phyloP scores from a whole-genome alignment of 2,888 invertebrate genomes.

The Hypolimnas misippus region DNA sequence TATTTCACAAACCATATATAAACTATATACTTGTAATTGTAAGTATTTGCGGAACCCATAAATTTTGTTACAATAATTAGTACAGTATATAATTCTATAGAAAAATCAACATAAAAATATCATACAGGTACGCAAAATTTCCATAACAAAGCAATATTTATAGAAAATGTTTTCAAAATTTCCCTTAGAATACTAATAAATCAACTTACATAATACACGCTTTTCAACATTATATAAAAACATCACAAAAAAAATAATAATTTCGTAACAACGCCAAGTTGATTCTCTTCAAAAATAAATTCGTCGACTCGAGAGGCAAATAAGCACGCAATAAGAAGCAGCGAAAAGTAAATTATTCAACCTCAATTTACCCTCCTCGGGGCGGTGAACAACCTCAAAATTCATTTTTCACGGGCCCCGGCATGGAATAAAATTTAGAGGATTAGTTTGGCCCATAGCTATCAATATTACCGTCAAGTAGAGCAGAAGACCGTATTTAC shows the following conservation, averaged over 20 bases:
- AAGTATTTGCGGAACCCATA: too few species aligned
- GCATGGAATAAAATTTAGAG: constrained; percentile 60
- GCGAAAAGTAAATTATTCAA: constrained; percentile 61
- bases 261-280: constrained; percentile 35
- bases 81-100: too few species aligned
- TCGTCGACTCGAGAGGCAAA: constrained; percentile 38
- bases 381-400: constrained; percentile 59
- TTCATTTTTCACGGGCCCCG: constrained; percentile 65
- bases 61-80: too few species aligned
- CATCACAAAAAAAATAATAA: constrained; percentile 21
- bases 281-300: constrained; percentile 42
- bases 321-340: constrained; percentile 49
- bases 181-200: not conserved
- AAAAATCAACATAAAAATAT: too few species aligned
- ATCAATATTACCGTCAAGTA: constrained; percentile 66
- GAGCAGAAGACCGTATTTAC: constrained; percentile 78
- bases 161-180: not conserved
- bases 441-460: constrained; percentile 64
- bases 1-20: too few species aligned
- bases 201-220: not conserved
- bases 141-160: too few species aligned
- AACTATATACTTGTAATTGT: too few species aligned
- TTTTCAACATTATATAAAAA: not conserved
- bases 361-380: constrained; percentile 57
- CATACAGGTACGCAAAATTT: too few species aligned